A percentile compares a stretch with the other conserved stretches of the same genome.
These are phyloP conservation scores for Synanceia verrucosa DNA, from an alignment of 2,797 vertebrate species.

Conservation along the genomic window DNA sequence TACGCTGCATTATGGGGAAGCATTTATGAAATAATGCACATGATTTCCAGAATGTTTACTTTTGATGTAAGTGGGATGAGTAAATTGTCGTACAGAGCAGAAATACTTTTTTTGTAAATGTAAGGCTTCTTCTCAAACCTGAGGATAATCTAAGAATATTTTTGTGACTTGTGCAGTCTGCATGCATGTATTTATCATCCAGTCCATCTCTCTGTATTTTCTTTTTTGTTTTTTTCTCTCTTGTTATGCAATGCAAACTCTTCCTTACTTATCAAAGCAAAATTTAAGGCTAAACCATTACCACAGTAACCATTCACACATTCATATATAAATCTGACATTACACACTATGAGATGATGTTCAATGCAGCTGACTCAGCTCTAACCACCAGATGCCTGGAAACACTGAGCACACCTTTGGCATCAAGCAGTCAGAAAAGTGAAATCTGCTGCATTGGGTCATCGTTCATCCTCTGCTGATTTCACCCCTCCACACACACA, in stretches of 20 bases:
- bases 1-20: neutral
- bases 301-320: neutral
- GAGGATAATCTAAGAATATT: neutral
- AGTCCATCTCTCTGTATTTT: neutral
- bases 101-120: neutral
- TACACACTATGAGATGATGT: neutral
- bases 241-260: neutral
- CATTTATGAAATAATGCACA: neutral
- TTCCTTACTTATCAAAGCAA: neutral
- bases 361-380: conserved; percentile 25
- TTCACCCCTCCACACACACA: conserved; percentile 23
- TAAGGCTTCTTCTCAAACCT: neutral
- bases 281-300: neutral
- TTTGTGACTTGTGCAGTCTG: neutral
- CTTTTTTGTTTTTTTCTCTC: neutral
- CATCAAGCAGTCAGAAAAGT: conserved; percentile 58
- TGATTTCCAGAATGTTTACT: neutral
- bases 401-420: conserved; percentile 52
- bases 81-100: neutral
- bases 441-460: conserved; percentile 28
- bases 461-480: conserved; percentile 17
- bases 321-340: neutral
- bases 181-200: neutral
- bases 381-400: conserved; percentile 9
- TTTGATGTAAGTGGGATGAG: neutral